Evolutionary conservation across 1,140 invertebrate species (phyloP), one percentile per base, ranked within the genome.

Genomic region (Drosophila trapezifrons): DNA sequence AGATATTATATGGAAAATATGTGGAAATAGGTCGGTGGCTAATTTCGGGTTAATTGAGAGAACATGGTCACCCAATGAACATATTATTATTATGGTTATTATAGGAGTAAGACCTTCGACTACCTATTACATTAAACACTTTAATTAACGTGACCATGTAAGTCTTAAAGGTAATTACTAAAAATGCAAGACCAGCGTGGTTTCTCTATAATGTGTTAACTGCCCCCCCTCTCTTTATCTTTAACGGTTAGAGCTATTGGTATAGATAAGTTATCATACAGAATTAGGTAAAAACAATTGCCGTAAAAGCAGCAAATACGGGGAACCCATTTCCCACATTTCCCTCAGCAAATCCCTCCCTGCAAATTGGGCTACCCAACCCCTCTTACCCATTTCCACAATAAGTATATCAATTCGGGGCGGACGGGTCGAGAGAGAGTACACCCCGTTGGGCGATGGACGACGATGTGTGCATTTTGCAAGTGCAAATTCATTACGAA

Each of bases 401-500:
- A 40, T 40, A 22, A 37, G 49, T 54, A 54, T 17, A 35, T 32
- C 37, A 32, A 47, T 22, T 13, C 18, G 51, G 27, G 27, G 0
- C 29, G 29, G 29, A 29, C 8, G 29, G 27, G 27, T 8, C 18
- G 29, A 46, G 15, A 9, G 18, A 22, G 25, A 15, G 27, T 65
- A 64, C 58, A 45, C 52, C 52, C 43, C 35, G 29, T 55, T 58
- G 20, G 32, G 18, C 25, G 9, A 62, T 49, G 29, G 47, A 35
- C 42, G 57, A n/a, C 29, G 27, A 42, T 58, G 46, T 51, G 49
- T 51, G 55, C 54, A 78, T 42, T 78, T 78, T 71, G 78, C 60
- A 47, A 73, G 71, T 59, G 42, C 62, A 78, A 90, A 75, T 83
- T 76, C 72, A 81, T 86, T 82, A 73, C 70, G 67, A 76, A 78